phyloP scores from a whole-genome alignment of 2,797 vertebrate species.

The Eulemur rubriventer region DNA sequence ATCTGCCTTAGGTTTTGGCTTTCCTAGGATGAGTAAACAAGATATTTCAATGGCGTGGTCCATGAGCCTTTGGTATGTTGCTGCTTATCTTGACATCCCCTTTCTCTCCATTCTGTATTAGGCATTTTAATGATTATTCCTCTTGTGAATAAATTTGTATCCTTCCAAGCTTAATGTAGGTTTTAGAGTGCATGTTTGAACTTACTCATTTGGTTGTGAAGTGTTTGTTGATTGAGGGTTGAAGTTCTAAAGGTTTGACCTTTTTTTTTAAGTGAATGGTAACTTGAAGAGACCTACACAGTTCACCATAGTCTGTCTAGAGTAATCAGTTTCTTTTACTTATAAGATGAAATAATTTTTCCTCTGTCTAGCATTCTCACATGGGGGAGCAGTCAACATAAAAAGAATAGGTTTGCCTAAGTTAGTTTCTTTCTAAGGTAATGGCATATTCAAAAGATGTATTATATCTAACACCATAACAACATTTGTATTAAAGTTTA shows the following conservation, averaged over 20 bases:
- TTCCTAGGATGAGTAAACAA: neutral
- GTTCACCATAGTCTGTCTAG: neutral
- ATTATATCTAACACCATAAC: neutral
- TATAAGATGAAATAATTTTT: neutral
- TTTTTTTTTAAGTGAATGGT: neutral
- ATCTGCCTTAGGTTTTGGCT: neutral
- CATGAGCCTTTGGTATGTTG: neutral
- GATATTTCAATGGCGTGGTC: neutral
- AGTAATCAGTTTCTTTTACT: conserved; percentile 12
- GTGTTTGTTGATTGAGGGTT: conserved; percentile 16
- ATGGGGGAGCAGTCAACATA: neutral
- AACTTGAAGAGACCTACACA: neutral
- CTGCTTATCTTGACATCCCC: neutral
- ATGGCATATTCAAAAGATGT: neutral
- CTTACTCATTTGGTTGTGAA: conserved; percentile 20
- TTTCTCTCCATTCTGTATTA: neutral
- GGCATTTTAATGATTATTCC: conserved; percentile 2
- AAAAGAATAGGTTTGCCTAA: conserved; percentile 12
- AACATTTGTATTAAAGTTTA: neutral
- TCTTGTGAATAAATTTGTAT: neutral
- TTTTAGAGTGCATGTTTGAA: conserved; percentile 5
- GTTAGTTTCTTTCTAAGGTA: conserved; percentile 10
- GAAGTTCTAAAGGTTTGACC: neutral
- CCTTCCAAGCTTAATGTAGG: neutral
- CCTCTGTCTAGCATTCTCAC: neutral